These are phyloP conservation scores for Nymphalis c-album DNA, from an alignment of 2,888 invertebrate species.

Conservation along the genomic window DNA sequence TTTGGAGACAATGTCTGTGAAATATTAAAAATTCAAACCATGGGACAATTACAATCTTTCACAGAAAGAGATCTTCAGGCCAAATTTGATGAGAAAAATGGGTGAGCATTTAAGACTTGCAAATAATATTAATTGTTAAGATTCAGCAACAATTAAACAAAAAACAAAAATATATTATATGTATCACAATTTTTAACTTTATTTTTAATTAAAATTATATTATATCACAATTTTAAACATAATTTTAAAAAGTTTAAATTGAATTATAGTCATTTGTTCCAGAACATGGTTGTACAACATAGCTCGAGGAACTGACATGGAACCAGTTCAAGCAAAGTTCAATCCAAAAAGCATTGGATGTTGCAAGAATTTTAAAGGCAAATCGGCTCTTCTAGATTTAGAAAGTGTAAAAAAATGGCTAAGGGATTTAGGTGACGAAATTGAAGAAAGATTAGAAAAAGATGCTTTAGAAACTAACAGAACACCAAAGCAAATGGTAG, in stretches of 20 bases:
- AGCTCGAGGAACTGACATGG: conserved; percentile 92
- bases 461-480: conserved; percentile 91
- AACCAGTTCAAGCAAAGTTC: conserved; percentile 91
- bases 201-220: too few species aligned
- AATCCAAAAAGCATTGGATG: conserved; percentile 97
- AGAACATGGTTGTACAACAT: conserved; percentile 93
- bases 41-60: conserved; percentile 89
- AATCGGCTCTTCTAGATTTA: conserved; percentile 84
- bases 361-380: conserved; percentile 95
- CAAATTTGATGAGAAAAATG: conserved; percentile 92
- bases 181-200: too few species aligned
- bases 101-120: conserved; percentile 77
- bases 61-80: conserved; percentile 86
- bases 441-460: conserved; percentile 90
- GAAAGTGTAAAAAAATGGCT: conserved; percentile 90
- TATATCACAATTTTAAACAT: too few species aligned
- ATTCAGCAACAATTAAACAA: too few species aligned
- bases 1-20: conserved; percentile 91
- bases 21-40: conserved; percentile 85
- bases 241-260: too few species aligned
- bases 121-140: background rate
- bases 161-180: too few species aligned
- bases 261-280: conserved; percentile 32
- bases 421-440: conserved; percentile 88
- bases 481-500: conserved; percentile 88